These are phyloP conservation scores for Athripsodes cinereus DNA, from an alignment of 2,888 invertebrate genomes.

Conservation along the genomic window DNA sequence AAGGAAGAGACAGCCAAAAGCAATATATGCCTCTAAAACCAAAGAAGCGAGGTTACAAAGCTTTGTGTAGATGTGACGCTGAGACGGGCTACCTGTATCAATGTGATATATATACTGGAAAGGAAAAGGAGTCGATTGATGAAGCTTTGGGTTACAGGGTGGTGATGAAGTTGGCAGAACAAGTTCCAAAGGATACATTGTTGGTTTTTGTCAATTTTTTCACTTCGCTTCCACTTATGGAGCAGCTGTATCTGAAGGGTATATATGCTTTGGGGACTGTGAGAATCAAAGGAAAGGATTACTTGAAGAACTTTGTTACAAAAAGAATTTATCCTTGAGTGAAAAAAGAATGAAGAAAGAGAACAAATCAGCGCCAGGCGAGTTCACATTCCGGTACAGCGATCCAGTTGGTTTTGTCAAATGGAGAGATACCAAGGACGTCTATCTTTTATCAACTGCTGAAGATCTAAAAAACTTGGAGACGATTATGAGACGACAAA, in stretches of 20 bases:
- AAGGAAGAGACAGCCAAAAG: constrained; percentile 26
- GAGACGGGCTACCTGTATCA: constrained; percentile 29
- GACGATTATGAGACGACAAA: constrained; percentile 26
- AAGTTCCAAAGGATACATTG: constrained; percentile 24
- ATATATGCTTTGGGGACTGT: constrained; percentile 29
- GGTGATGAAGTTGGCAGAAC: constrained; percentile 23
- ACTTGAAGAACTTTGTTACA: constrained; percentile 23
- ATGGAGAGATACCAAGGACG: constrained; percentile 22
- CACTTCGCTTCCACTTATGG: constrained; percentile 24
- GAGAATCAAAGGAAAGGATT: constrained; percentile 25
- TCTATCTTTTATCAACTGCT: constrained; percentile 24
- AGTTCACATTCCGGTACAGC: constrained; percentile 20
- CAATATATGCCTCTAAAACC: constrained; percentile 28
- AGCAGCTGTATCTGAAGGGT: constrained; percentile 26
- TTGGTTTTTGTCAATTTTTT: constrained; percentile 30
- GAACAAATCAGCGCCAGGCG: constrained; percentile 8
- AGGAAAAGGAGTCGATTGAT: constrained; percentile 29
- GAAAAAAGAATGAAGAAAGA: constrained; percentile 13
- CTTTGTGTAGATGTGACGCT: constrained; percentile 28
- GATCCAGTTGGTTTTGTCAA: constrained; percentile 20
- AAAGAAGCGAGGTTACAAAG: constrained; percentile 26
- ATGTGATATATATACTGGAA: constrained; percentile 29
- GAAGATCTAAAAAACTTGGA: constrained; percentile 24
- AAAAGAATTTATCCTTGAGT: constrained; percentile 20
- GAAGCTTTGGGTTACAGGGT: constrained; percentile 29